Evolutionary conservation across 2,113 vertebrate species (phyloP), one percentile per base, ranked within the genome.

Genomic region (Numenius arquata): DNA sequence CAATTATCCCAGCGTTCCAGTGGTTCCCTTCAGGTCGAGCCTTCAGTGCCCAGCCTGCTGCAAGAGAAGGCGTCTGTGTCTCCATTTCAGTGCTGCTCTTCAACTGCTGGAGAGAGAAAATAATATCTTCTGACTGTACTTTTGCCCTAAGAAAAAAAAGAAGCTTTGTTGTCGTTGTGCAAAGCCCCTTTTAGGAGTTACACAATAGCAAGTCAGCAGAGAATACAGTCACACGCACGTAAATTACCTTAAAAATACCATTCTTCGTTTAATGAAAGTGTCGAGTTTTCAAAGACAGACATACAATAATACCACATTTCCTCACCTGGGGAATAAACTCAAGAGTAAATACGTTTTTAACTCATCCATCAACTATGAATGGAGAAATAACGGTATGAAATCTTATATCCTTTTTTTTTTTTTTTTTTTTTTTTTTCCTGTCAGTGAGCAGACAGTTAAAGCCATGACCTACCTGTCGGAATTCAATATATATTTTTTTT

Each of bases 401-500:
- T 63, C 53, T 58, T 79, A 2, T 56, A 58, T 43, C 9, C 70
- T 11, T 1, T 27, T 14, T 9, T 76, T 11, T 2, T 1, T 27
- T 14, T 9, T 76, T 11, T 2, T 48, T 22, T 12, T 66, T 90
- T 63, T 79, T 84, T 67, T 40, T 20, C 30, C 73, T 82, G 58
- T 76, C 62, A 75, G 36, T 66, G 58, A 89, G 66, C 45, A 88
- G 71, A 90, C 63, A 93, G 55, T 89, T 88, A 85, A 82, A 96
- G 92, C 38, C 58, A 40, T 91, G 87, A 91, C 96, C 86, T 92
- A 58, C 66, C 74, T 85, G 58, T 87, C 77, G 78, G 80, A 96
- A 96, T 89, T 67, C 74, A 88, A 95, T n/a, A n/a, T n/a, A n/a
- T n/a, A n/a, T n/a, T n/a, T 79, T 80, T 80, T 84, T 88, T 59